Evolutionary conservation across 2,888 invertebrate species (phyloP).

Genomic region (Entomobrya multifasciata): DNA sequence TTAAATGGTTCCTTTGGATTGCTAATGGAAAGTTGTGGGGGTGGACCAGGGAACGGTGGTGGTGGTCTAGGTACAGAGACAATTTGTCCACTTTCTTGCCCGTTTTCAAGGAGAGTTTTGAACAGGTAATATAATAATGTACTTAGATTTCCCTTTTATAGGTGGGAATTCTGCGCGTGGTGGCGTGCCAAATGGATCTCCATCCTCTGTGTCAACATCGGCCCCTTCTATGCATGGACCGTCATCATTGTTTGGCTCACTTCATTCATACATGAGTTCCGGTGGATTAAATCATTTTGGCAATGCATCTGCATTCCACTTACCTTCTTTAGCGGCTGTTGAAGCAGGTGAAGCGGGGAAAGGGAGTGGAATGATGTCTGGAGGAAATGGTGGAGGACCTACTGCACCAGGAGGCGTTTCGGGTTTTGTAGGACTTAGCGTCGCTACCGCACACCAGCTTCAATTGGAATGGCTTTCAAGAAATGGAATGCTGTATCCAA

Average conservation of each 20-base stretch:
- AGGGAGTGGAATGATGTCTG: constrained; percentile 80
- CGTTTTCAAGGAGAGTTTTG: no score
- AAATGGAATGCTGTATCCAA: constrained; percentile 95
- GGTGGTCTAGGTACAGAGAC: neutral
- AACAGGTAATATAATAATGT: neutral
- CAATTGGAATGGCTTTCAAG: constrained; percentile 95
- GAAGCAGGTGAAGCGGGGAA: constrained; percentile 66
- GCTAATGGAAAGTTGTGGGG: constrained; percentile 65
- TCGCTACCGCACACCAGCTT: constrained; percentile 87
- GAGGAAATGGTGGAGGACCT: constrained; percentile 38
- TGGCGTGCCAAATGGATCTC: constrained; percentile 32
- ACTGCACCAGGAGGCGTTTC: constrained; percentile 53
- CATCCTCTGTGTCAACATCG: constrained; percentile 12
- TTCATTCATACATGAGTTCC: constrained; percentile 77
- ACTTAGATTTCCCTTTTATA: neutral
- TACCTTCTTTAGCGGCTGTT: constrained; percentile 66
- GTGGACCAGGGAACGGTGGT: no score
- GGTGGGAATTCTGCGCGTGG: constrained; percentile 29
- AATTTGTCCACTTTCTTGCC: neutral
- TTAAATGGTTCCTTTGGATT: constrained; percentile 71
- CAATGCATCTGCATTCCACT: constrained; percentile 76
- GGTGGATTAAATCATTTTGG: constrained; percentile 76
- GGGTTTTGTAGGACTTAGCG: constrained; percentile 78
- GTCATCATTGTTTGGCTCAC: constrained; percentile 74
- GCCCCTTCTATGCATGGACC: constrained; percentile 62